A percentile compares a stretch with the other conserved stretches of the same genome.
Conservation (phyloP, 1,140 invertebrate genomes). For the Lepidurus couesii region DNA sequence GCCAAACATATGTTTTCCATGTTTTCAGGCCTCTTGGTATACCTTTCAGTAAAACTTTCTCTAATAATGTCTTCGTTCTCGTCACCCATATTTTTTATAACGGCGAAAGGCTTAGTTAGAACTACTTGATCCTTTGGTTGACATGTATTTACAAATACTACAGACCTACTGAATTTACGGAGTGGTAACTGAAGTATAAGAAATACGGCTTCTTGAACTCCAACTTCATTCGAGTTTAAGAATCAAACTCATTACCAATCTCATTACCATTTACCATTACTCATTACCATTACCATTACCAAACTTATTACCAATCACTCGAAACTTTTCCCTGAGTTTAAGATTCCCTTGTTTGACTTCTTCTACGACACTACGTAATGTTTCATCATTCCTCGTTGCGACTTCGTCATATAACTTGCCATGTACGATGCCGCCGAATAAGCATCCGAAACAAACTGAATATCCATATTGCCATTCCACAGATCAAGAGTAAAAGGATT, state of each 20-base stretch:
- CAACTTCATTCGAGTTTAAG: conserved; percentile 40
- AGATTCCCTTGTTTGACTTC: conserved; percentile 36
- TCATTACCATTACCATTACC: too few species aligned
- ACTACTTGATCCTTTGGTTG: conserved; percentile 29
- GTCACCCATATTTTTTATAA: not conserved
- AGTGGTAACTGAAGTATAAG: conserved; percentile 38
- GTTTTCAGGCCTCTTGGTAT: conserved; percentile 29
- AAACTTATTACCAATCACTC: conserved; percentile 39
- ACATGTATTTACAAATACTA: conserved; percentile 35
- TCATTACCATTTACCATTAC: too few species aligned
- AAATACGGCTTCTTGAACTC: conserved; percentile 42
- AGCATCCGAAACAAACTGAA: conserved; percentile 39
- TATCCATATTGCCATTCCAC: conserved; percentile 39
- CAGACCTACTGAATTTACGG: conserved; percentile 35
- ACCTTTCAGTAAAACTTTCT: not conserved
- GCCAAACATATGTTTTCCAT: conserved; percentile 31
- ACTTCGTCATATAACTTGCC: conserved; percentile 40
- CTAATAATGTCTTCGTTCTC: not conserved
- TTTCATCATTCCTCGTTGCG: conserved; percentile 38
- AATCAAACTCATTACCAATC: conserved; percentile 39
- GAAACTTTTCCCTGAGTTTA: conserved; percentile 37
- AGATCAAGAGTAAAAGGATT: conserved; percentile 38
- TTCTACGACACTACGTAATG: conserved; percentile 35
- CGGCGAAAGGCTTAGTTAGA: not conserved
- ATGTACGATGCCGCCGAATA: conserved; percentile 39